Percentiles rank a stretch among this genome's conserved stretches.
Evolutionary conservation across 2,888 invertebrate genomes (phyloP).

Genomic region (Leptinotarsa haldemani): DNA sequence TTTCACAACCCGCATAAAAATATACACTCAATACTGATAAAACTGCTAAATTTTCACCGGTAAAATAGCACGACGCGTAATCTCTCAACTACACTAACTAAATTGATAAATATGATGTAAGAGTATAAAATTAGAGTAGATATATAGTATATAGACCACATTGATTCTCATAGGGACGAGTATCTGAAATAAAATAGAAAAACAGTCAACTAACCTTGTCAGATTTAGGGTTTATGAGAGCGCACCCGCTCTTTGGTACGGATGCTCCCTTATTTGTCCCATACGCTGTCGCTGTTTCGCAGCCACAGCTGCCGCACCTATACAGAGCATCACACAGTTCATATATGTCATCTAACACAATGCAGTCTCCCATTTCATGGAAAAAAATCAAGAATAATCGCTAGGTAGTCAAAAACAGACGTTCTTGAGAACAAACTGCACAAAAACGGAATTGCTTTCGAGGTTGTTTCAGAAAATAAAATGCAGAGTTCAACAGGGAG

Average conservation of each 20-base stretch:
- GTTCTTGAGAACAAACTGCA: neutral
- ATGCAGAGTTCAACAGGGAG: neutral
- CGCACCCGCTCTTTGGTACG: slow-evolving; percentile 96
- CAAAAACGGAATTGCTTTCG: slow-evolving; percentile 19
- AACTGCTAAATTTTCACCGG: slow-evolving; percentile 45
- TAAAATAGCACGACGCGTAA: slow-evolving; percentile 41
- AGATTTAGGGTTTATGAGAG: slow-evolving; percentile 68
- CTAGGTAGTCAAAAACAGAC: slow-evolving; percentile 31
- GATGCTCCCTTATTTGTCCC: slow-evolving; percentile 94
- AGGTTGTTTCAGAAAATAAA: neutral
- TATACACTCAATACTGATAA: slow-evolving; percentile 60
- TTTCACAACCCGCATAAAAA: slow-evolving; percentile 62
- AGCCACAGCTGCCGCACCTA: slow-evolving; percentile 84
- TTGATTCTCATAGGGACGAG: slow-evolving; percentile 50
- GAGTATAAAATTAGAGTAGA: slow-evolving; percentile 45
- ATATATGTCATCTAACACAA: slow-evolving; percentile 40
- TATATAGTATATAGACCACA: slow-evolving; percentile 50
- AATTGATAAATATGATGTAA: slow-evolving; percentile 39
- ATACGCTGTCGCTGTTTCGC: slow-evolving; percentile 85
- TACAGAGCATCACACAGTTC: slow-evolving; percentile 53
- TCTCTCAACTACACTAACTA: slow-evolving; percentile 34
- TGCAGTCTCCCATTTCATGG: slow-evolving; percentile 52
- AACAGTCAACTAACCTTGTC: slow-evolving; percentile 63
- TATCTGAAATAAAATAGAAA: slow-evolving; percentile 52
- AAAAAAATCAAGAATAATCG: slow-evolving; percentile 41